Evolutionary conservation across 2,113 vertebrate species (phyloP).

Genomic region (Cololabis saira): DNA sequence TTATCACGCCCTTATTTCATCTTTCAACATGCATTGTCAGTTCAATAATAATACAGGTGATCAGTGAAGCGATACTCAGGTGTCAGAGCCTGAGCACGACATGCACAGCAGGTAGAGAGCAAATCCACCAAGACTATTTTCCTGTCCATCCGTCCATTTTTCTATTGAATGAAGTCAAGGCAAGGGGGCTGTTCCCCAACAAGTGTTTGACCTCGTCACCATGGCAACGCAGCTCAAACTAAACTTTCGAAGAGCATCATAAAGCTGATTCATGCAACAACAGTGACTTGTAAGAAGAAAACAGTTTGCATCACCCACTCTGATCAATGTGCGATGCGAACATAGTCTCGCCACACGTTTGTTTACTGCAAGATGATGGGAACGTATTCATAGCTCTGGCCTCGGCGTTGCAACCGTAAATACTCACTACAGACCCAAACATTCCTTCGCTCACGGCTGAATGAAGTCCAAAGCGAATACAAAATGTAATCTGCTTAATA

Average conservation of each 20-base stretch:
- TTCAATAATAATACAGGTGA: no score
- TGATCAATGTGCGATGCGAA: background rate
- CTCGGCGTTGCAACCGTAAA: constrained; percentile 1
- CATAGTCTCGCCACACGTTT: background rate
- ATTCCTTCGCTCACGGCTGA: background rate
- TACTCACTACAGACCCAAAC: background rate
- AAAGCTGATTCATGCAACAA: constrained; percentile 1
- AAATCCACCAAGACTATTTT: no score
- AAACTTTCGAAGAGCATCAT: background rate
- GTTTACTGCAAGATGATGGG: background rate
- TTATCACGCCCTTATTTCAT: no score
- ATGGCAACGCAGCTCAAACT: background rate
- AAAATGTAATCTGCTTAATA: background rate
- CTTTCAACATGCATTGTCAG: no score
- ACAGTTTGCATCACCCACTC: background rate
- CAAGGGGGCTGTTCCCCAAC: background rate
- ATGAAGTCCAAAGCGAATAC: constrained; percentile 2
- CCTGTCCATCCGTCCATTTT: no score
- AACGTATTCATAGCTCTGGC: background rate
- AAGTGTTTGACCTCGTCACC: background rate
- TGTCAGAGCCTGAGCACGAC: no score
- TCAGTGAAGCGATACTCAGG: no score
- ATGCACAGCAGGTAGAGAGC: no score
- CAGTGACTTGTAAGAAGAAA: constrained; percentile 1
- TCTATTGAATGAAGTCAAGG: background rate